Percentiles rank a stretch among this genome's conserved stretches.
Conservation (phyloP, 1,140 invertebrate species). For the Papilio helenus region DNA sequence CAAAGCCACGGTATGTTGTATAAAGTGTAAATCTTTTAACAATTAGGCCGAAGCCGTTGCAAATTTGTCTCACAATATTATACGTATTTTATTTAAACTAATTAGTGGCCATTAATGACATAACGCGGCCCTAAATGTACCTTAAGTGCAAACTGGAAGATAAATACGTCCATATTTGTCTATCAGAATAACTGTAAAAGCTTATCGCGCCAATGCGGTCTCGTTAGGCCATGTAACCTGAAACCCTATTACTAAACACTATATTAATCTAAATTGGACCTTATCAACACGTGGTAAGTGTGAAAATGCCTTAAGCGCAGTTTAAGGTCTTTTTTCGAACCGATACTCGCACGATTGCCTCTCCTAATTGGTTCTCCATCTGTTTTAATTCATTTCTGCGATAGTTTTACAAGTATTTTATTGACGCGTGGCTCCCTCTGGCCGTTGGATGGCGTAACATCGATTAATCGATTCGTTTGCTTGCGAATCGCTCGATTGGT, state of each 20-base stretch:
- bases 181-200: constrained; percentile 76
- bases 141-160: constrained; percentile 71
- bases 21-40: constrained; percentile 42
- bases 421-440: constrained; percentile 79
- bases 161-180: constrained; percentile 82
- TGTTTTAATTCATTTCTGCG: constrained; percentile 81
- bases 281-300: constrained; percentile 52
- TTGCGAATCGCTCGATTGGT: constrained; percentile 68
- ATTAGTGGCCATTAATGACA: constrained; percentile 70
- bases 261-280: constrained; percentile 52
- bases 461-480: constrained; percentile 80
- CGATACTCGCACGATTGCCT: constrained; percentile 79
- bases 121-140: constrained; percentile 57
- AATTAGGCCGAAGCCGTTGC: constrained; percentile 54
- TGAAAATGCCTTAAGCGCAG: constrained; percentile 47
- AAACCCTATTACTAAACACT: constrained; percentile 67
- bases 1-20: not conserved
- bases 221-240: constrained; percentile 77
- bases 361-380: constrained; percentile 81
- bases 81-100: constrained; percentile 49
- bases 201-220: constrained; percentile 68
- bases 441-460: constrained; percentile 64
- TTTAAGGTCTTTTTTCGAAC: constrained; percentile 71
- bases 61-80: constrained; percentile 59
- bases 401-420: constrained; percentile 83